Percentiles rank a stretch among this genome's conserved stretches.
Evolutionary conservation across 1,140 invertebrate species (phyloP).

Genomic region (Pygmarrhopalites habei): DNA sequence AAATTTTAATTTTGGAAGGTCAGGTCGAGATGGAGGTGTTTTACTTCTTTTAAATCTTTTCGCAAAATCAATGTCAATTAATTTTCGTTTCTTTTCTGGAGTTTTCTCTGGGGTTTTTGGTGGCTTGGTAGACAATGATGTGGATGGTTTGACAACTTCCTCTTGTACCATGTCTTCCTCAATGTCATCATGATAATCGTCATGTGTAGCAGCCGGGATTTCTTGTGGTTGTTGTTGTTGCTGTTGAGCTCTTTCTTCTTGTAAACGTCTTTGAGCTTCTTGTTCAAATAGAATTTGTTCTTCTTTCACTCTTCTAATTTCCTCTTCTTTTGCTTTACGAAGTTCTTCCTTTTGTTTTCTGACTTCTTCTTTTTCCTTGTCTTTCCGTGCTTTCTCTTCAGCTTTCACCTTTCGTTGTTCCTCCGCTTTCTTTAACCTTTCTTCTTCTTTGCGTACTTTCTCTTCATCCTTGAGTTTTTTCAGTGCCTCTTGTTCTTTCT

Average conservation of each 20-base stretch:
- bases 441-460: constrained; percentile 13
- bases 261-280: constrained; percentile 8
- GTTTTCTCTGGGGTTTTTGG: constrained; percentile 17
- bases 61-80: constrained; percentile 23
- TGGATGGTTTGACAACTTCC: not conserved
- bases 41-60: constrained; percentile 30
- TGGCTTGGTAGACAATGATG: not conserved
- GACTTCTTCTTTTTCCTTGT: constrained; percentile 33
- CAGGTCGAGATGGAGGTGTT: constrained; percentile 29
- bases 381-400: constrained; percentile 24
- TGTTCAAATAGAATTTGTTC: constrained; percentile 16
- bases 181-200: too few relatives aligned
- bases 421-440: constrained; percentile 40
- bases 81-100: constrained; percentile 18
- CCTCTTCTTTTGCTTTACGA: constrained; percentile 17
- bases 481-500: constrained; percentile 20
- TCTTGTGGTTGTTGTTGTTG: not conserved
- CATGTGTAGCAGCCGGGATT: not conserved
- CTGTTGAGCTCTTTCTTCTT: not conserved
- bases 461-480: constrained; percentile 23
- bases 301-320: constrained; percentile 11
- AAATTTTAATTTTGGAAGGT: constrained; percentile 18
- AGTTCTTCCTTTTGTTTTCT: constrained; percentile 36
- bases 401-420: constrained; percentile 20
- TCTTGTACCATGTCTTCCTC: too few relatives aligned